These are phyloP conservation scores for Drosophila dunni DNA, from an alignment of 1,140 invertebrate genomes.

Conservation along the genomic window DNA sequence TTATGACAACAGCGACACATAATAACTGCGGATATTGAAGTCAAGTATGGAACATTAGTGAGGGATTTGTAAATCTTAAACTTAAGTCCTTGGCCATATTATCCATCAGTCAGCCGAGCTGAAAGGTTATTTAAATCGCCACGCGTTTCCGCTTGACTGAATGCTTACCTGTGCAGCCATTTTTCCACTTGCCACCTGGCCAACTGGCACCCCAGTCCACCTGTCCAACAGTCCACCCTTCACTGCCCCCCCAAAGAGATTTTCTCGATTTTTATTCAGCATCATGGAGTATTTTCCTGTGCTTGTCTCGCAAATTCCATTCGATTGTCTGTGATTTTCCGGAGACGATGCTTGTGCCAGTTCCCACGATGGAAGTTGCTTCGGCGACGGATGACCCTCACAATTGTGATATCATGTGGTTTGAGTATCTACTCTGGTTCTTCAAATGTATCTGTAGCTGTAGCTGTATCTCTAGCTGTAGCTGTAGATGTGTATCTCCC, in stretches of 20 bases:
- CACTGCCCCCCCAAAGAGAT: background rate
- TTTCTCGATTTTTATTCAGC: background rate
- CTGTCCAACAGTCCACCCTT: too few relatives aligned
- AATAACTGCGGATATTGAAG: background rate
- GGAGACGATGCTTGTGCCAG: background rate
- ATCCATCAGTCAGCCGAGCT: conserved; percentile 45
- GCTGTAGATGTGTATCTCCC: conserved; percentile 1
- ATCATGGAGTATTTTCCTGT: background rate
- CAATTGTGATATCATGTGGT: conserved; percentile 15
- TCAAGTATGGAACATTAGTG: conserved; percentile 20
- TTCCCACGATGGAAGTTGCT: conserved; percentile 31
- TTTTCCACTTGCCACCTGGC: background rate
- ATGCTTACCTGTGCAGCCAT: conserved; percentile 10
- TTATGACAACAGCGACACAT: conserved; percentile 2
- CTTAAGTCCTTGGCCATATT: conserved; percentile 42
- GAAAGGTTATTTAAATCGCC: conserved; percentile 53
- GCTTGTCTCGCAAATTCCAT: background rate
- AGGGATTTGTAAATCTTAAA: conserved; percentile 45
- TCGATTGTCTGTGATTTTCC: conserved; percentile 36
- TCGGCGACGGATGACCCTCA: conserved; percentile 21
- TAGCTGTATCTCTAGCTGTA: conserved; percentile 13
- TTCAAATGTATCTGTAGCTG: conserved; percentile 3
- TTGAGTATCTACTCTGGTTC: background rate
- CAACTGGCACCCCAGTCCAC: background rate
- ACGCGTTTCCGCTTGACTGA: conserved; percentile 48